phyloP scores from a whole-genome alignment of 2,797 vertebrate species.

The Iguana delicatissima region DNA sequence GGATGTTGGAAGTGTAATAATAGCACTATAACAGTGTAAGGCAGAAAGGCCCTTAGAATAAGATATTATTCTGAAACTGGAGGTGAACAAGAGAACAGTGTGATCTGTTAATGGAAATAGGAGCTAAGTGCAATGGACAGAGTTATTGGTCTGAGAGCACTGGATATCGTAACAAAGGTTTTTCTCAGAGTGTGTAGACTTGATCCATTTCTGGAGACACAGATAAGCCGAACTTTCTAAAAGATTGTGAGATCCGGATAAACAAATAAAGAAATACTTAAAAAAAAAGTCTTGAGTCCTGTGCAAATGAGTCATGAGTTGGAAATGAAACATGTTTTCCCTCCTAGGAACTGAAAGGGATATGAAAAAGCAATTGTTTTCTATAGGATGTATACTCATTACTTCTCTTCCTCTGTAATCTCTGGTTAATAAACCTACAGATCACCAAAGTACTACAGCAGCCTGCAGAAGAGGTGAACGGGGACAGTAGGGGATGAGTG shows the following conservation, averaged over 20 bases:
- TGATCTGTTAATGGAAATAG: background rate
- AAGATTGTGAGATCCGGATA: background rate
- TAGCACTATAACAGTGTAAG: too few species aligned
- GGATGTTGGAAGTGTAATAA: too few species aligned
- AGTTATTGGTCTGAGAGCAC: background rate
- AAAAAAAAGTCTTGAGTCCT: background rate
- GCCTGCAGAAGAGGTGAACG: background rate
- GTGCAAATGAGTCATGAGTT: background rate
- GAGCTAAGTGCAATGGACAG: background rate
- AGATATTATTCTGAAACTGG: background rate
- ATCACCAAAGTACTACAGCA: background rate
- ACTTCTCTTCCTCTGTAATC: background rate
- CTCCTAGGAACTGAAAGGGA: background rate
- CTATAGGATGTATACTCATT: background rate
- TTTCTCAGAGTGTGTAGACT: background rate
- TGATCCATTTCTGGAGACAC: background rate
- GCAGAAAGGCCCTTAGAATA: background rate
- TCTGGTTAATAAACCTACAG: background rate
- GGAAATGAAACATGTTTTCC: background rate
- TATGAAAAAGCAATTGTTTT: background rate
- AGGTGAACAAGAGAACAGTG: background rate
- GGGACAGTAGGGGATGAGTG: background rate
- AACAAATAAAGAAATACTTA: background rate
- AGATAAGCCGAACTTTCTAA: background rate
- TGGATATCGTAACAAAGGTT: background rate